phyloP scores from a whole-genome alignment of 2,888 invertebrate species.

The Perizoma affinitatum region DNA sequence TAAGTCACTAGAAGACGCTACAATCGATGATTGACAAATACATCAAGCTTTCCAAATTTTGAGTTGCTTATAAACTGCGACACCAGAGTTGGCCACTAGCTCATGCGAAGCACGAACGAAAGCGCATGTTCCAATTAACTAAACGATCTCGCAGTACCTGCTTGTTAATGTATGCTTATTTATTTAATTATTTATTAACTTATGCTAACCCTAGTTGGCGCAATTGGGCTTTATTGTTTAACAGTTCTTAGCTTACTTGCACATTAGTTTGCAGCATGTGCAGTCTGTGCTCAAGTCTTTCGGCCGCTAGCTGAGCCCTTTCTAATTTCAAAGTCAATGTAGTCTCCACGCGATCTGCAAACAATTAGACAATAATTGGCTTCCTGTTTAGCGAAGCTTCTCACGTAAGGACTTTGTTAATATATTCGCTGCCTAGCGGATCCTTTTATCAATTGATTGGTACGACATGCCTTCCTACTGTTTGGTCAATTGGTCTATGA shows the following conservation, averaged over 20 bases:
- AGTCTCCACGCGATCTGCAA: conserved; percentile 77
- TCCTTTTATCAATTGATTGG: conserved; percentile 68
- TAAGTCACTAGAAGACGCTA: too few species aligned
- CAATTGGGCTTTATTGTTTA: neutral
- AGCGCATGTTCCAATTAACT: too few species aligned
- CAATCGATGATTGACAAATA: too few species aligned
- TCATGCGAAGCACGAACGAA: too few species aligned
- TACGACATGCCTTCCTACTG: conserved; percentile 52
- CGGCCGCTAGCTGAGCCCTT: conserved; percentile 78
- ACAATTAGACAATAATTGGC: conserved; percentile 50
- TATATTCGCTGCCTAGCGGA: conserved; percentile 50
- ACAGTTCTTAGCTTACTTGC: conserved; percentile 53
- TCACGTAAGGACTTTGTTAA: conserved; percentile 48
- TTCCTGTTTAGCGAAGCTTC: conserved; percentile 50
- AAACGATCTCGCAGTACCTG: too few species aligned
- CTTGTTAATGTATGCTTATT: too few species aligned
- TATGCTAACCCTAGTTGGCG: too few species aligned
- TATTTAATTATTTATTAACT: too few species aligned
- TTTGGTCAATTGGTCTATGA: conserved; percentile 64
- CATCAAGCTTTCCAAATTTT: too few species aligned
- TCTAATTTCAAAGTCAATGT: conserved; percentile 74
- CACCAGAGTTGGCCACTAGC: too few species aligned
- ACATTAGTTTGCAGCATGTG: conserved; percentile 76
- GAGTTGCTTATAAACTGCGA: too few species aligned
- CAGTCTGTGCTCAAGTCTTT: conserved; percentile 73